Conservation (phyloP, 2,797 vertebrate genomes). For the Sciaenops ocellatus region DNA sequence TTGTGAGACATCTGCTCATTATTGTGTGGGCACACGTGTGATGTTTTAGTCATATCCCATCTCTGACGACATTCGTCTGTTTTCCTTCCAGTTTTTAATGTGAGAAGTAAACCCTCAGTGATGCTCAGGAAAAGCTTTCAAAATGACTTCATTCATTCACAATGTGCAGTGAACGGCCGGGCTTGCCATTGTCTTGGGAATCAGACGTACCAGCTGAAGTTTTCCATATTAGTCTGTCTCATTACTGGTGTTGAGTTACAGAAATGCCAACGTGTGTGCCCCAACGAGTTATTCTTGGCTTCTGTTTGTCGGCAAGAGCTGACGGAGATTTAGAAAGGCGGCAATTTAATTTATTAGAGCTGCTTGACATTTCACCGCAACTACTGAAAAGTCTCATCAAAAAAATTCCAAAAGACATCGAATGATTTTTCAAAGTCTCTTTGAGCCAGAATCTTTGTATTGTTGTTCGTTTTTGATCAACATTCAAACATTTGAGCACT, state of each 20-base stretch:
- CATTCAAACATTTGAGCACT: background rate
- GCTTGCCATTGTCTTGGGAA: background rate
- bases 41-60: slow-evolving; percentile 15
- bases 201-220: background rate
- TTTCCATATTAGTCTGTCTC: slow-evolving; percentile 45
- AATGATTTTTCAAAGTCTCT: background rate
- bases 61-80: slow-evolving; percentile 19
- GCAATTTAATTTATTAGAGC: background rate
- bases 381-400: background rate
- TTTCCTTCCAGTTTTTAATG: slow-evolving; percentile 9
- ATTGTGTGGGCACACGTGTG: slow-evolving; percentile 3
- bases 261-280: slow-evolving; percentile 41
- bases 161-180: background rate
- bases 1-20: background rate
- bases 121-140: background rate
- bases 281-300: slow-evolving; percentile 54
- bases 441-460: background rate
- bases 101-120: slow-evolving; percentile 24
- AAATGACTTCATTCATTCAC: slow-evolving; percentile 27
- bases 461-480: background rate
- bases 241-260: slow-evolving; percentile 58
- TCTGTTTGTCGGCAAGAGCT: background rate
- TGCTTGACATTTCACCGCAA: background rate
- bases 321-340: slow-evolving; percentile 18
- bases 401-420: background rate